These are phyloP conservation scores for Dynastes tityus DNA, from an alignment of 2,888 invertebrate genomes.

Conservation along the genomic window DNA sequence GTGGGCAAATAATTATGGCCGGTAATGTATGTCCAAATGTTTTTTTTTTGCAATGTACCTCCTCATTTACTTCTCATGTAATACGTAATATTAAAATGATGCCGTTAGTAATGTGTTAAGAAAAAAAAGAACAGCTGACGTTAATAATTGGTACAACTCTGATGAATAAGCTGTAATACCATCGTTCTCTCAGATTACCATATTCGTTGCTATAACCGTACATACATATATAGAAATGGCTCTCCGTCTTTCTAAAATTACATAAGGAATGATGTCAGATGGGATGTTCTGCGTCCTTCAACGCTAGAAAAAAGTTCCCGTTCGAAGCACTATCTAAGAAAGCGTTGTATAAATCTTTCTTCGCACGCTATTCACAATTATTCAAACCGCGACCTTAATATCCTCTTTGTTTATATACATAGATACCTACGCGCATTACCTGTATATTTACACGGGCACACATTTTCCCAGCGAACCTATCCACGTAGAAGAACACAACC, in stretches of 20 bases:
- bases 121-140: too few relatives aligned
- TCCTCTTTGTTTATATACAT: slow-evolving; percentile 22
- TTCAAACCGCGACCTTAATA: slow-evolving; percentile 38
- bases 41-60: too few relatives aligned
- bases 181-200: too few relatives aligned
- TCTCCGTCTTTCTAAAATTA: background rate
- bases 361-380: slow-evolving; percentile 16
- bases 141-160: too few relatives aligned
- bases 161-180: too few relatives aligned
- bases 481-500: background rate
- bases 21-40: too few relatives aligned
- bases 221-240: background rate
- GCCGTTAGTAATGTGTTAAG: too few relatives aligned
- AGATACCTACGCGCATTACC: background rate
- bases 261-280: slow-evolving; percentile 17
- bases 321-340: slow-evolving; percentile 12
- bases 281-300: slow-evolving; percentile 34
- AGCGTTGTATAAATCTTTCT: slow-evolving; percentile 14
- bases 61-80: too few relatives aligned
- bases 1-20: too few relatives aligned
- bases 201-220: background rate
- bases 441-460: slow-evolving; percentile 1
- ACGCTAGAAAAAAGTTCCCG: slow-evolving; percentile 6
- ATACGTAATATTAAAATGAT: too few relatives aligned
- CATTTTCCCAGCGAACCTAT: slow-evolving; percentile 23